Percentiles rank a stretch among this genome's conserved stretches.
Conservation (phyloP, 1,140 invertebrate genomes). For the Drosophila takahashii region DNA sequence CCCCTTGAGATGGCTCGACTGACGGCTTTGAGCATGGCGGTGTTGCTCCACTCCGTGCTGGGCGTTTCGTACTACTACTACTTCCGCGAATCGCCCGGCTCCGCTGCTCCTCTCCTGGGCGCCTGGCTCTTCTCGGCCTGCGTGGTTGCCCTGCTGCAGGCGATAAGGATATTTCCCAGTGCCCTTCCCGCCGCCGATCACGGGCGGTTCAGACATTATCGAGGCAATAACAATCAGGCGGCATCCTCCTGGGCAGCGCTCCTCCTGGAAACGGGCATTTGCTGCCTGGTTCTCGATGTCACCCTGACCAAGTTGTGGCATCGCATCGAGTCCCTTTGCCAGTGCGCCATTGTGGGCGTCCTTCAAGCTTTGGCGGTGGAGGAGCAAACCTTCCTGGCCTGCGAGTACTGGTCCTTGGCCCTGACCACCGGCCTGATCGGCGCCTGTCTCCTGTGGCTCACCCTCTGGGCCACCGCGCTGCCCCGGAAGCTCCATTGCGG, state of each 20-base stretch:
- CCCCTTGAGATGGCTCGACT: conserved; percentile 45
- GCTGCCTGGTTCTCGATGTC: conserved; percentile 59
- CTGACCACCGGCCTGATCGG: conserved; percentile 53
- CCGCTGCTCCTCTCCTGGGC: conserved; percentile 47
- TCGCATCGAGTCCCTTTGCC: conserved; percentile 56
- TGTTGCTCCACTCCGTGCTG: conserved; percentile 61
- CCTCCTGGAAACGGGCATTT: conserved; percentile 46
- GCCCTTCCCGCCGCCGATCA: background rate
- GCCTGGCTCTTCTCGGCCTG: conserved; percentile 66
- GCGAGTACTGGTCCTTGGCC: conserved; percentile 58
- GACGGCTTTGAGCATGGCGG: conserved; percentile 45
- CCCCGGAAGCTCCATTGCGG: conserved; percentile 16
- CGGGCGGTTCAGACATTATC: conserved; percentile 2
- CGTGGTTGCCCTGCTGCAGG: conserved; percentile 49
- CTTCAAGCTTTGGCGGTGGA: conserved; percentile 44
- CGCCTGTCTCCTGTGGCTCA: conserved; percentile 59
- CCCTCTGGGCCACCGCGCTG: conserved; percentile 54
- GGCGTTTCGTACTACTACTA: conserved; percentile 70
- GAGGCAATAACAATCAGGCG: background rate
- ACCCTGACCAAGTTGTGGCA: conserved; percentile 62
- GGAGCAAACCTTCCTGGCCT: conserved; percentile 41
- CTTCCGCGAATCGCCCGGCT: conserved; percentile 36
- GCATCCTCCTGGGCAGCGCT: conserved; percentile 20
- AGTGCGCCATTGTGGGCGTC: conserved; percentile 60
- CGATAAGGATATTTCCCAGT: conserved; percentile 47